phyloP scores from a whole-genome alignment of 1,140 invertebrate genomes.

The Drosophila burlai region DNA sequence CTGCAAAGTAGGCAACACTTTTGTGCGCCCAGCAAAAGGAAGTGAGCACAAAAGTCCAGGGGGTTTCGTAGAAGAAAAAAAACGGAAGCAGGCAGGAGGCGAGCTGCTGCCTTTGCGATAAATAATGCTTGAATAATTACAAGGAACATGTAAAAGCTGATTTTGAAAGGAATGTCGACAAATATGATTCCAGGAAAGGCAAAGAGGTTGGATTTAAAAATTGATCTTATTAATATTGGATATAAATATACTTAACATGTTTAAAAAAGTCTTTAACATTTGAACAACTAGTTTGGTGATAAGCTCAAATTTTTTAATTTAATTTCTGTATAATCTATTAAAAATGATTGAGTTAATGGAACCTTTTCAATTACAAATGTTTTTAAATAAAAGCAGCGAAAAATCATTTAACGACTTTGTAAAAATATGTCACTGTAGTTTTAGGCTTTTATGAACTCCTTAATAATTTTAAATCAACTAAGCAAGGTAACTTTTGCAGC shows the following conservation, averaged over 20 bases:
- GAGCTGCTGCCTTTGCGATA: constrained; percentile 61
- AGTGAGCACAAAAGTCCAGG: constrained; percentile 54
- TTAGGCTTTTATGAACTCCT: neutral
- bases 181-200: constrained; percentile 10
- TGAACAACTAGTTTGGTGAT: neutral
- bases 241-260: too few relatives aligned
- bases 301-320: neutral
- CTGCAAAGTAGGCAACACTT: constrained; percentile 77
- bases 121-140: constrained; percentile 81
- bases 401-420: too few relatives aligned
- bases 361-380: too few relatives aligned
- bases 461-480: neutral
- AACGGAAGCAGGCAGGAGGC: neutral
- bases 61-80: neutral
- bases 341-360: neutral
- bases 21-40: constrained; percentile 57
- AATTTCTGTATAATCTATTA: neutral
- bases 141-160: constrained; percentile 61
- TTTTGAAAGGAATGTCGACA: constrained; percentile 56
- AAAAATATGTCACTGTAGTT: too few relatives aligned
- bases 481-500: neutral
- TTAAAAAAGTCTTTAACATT: neutral
- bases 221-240: too few relatives aligned
- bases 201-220: neutral
- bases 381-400: too few relatives aligned